These are phyloP conservation scores for Leontocebus nigricollis DNA, from an alignment of 2,797 vertebrate genomes.

Conservation along the genomic window DNA sequence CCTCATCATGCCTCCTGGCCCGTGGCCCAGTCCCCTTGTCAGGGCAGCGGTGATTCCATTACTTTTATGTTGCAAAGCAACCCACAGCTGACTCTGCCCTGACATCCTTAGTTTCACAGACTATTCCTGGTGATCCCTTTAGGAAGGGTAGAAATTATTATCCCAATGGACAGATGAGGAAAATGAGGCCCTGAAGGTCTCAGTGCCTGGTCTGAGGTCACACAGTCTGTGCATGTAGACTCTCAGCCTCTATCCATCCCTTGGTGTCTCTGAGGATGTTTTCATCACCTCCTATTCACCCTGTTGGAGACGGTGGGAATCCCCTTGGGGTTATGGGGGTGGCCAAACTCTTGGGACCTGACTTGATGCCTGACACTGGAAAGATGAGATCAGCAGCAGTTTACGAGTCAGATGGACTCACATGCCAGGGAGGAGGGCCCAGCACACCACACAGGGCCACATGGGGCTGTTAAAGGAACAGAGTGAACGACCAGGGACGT, in stretches of 20 bases:
- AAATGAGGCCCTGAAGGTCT: not conserved
- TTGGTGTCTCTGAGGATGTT: not conserved
- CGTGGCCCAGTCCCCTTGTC: not conserved
- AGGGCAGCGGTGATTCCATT: not conserved
- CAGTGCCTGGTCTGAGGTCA: not conserved
- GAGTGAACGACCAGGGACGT: not conserved
- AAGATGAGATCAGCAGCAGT: not conserved
- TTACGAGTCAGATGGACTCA: not conserved
- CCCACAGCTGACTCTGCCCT: not conserved
- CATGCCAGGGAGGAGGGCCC: not conserved
- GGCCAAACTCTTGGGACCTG: not conserved
- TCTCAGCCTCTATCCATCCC: not conserved
- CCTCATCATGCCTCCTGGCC: fast-evolving
- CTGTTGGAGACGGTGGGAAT: not conserved
- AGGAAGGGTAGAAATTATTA: not conserved
- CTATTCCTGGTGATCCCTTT: not conserved
- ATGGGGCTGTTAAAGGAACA: fast-evolving
- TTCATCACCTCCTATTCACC: not conserved
- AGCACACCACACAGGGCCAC: not conserved
- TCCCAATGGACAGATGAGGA: not conserved
- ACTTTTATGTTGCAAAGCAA: not conserved
- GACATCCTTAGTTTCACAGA: not conserved
- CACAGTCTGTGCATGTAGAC: fast-evolving
- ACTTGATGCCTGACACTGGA: too few relatives aligned
- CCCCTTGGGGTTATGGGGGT: not conserved